These are phyloP conservation scores for Podarcis muralis DNA, from an alignment of 2,113 vertebrate species.

Conservation along the genomic window DNA sequence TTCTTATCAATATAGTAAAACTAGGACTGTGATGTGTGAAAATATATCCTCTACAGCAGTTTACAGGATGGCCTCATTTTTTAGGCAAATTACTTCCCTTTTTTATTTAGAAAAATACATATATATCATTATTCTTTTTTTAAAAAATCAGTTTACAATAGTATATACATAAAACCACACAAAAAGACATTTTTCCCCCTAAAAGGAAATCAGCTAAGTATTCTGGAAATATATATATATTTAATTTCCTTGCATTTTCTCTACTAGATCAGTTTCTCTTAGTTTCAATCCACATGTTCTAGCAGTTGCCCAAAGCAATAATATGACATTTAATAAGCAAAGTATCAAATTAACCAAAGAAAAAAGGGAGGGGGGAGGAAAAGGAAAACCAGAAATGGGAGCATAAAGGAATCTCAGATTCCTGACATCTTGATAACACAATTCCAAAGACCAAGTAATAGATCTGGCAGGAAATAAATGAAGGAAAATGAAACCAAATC, in stretches of 20 bases:
- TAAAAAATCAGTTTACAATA: no score
- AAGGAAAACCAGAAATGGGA: background rate
- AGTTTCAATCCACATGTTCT: background rate
- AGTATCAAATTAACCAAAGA: background rate
- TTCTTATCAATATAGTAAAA: background rate
- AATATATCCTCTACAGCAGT: background rate
- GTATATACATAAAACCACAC: no score
- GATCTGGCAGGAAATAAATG: background rate
- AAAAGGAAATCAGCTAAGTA: no score
- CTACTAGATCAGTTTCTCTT: background rate
- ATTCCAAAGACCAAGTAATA: background rate
- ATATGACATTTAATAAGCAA: conserved; percentile 18
- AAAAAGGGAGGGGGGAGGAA: background rate
- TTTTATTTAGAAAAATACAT: no score
- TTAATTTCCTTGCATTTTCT: background rate
- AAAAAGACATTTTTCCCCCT: no score
- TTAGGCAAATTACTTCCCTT: background rate
- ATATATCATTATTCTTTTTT: no score
- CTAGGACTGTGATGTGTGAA: background rate
- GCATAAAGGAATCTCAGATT: conserved; percentile 13
- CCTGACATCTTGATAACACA: conserved; percentile 16
- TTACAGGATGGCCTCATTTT: background rate
- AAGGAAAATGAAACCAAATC: background rate
- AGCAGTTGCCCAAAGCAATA: conserved; percentile 2
- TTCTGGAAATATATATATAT: no score